Base-by-base conservation (phyloP, 2,888 invertebrate genomes). In the Nomada hirtipes region DNA sequence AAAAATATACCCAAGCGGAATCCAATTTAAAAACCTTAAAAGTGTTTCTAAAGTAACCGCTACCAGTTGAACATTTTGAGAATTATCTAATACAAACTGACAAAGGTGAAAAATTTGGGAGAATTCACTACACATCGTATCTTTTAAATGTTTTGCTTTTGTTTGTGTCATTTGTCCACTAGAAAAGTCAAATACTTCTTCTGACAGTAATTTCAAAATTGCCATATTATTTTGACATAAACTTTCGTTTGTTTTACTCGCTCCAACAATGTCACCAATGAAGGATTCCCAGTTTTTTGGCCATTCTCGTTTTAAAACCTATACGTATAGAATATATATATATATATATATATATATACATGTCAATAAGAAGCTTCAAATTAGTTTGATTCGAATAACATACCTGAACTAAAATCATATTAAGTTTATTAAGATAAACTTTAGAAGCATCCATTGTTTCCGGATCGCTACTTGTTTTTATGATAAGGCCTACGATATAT, bases 191-290 rank as follows among this genome's bases (percentile, higher is more conserved):
- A 99, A 99, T 60, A 99, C 98, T 95, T 99, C 99, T 94, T 99
- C 99, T 94, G 99, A 99, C 53, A 99, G 95, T 83, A 99, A 95
- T 94, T 99, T 99, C 86, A 99, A 95, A 91, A 99, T 99, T 44
- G 97, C 97, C 99, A 99, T 99, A 94, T 99, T 99, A 94, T 99
- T 99, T 95, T 99, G 99, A 95, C 99, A 99, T 67, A 99, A 96
- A 91, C 98, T 98, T 94, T 99, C 99, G 94, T 99, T 99, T 42
- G 99, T 99, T 95, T 99, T 99, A 91, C 99, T 99, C 64, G 99
- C 98, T 80, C 99, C 99, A 79, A 99, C 99, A 93, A 99, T 99
- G 94, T 99, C 99, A 92, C 98, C 97, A 90, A 99, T 99, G 94
- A 99, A 99, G 44, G 98, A 97, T 91, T 99, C 98, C 99, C 99